Percentiles rank a stretch among this genome's conserved stretches.
Evolutionary conservation across 2,113 vertebrate species (phyloP).

Genomic region (Pyrgilauda ruficollis): DNA sequence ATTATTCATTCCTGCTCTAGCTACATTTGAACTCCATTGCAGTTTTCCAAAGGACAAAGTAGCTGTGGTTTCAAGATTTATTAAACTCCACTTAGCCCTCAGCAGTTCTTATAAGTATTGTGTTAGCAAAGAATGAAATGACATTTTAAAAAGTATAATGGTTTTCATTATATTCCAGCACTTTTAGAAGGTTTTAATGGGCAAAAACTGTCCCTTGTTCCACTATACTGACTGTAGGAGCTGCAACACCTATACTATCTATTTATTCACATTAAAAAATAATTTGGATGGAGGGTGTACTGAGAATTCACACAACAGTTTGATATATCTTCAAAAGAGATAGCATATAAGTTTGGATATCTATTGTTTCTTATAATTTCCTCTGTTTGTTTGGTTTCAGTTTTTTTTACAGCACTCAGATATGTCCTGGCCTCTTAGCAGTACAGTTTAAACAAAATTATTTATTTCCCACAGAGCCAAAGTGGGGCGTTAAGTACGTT

Average conservation of each 20-base stretch:
- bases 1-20: slow-evolving; percentile 8
- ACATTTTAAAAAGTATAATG: neutral
- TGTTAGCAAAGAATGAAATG: slow-evolving; percentile 10
- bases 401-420: neutral
- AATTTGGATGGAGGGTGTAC: neutral
- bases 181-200: neutral
- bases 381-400: neutral
- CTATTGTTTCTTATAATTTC: neutral
- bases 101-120: neutral
- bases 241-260: neutral
- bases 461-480: neutral
- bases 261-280: neutral
- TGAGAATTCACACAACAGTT: neutral
- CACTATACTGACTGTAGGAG: neutral
- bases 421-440: neutral
- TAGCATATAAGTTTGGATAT: neutral
- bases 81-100: neutral
- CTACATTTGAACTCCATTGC: neutral
- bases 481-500: neutral
- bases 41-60: neutral
- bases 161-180: neutral
- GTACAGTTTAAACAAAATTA: neutral
- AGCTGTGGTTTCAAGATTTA: neutral
- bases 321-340: neutral
- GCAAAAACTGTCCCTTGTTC: neutral